Evolutionary conservation across 1,140 invertebrate genomes (phyloP), one percentile per base, ranked within the genome.

Genomic region (Homarus americanus): DNA sequence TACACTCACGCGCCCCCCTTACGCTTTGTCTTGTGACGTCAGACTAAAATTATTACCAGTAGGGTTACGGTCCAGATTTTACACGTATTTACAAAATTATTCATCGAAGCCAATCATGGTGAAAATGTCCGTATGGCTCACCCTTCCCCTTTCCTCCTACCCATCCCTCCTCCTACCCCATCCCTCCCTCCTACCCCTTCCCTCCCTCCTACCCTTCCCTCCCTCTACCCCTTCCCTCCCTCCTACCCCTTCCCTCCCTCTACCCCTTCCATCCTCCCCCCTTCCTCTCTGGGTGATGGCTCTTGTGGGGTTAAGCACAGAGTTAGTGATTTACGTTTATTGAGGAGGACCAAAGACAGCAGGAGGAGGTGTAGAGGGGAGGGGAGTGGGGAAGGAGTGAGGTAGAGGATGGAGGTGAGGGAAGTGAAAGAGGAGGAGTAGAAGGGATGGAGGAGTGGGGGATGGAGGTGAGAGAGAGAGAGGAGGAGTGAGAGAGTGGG

Each of bases 31-130:
- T 69, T 28, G 63, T 69, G 63, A 69, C 63, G 63, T 24, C 63
- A 4, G 63, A 69, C n/a, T 69, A n/a, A 69, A 69, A 69, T 69
- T 69, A 69, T 69, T n/a, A 69, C 63, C 63, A 69, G 63, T 28
- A 69, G 63, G 63, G 63, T 69, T 69, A 28, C 15, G n/a, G 24
- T 0, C n/a, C 63, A 20, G 49, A 82, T 82, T 82, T 58, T 82
- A 34, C 79, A 82, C 79, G 41, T n/a, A 17, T 82, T 82, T 82
- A 36, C 20, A 32, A 53, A 63, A 82, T 82, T 63, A 82, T 63
- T 63, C 79, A 63, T 82, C n/a, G 53, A 9, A 12, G 20, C 38
- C 38, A 34, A n/a, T 82, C 79, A 34, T 63, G 79, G 79, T 82
- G 79, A 63, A 53, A n/a, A 28, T 24, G 10, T 38, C 15, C 40